Evolutionary conservation across 2,888 invertebrate genomes (phyloP).

Genomic region (Rhagonycha fulva): DNA sequence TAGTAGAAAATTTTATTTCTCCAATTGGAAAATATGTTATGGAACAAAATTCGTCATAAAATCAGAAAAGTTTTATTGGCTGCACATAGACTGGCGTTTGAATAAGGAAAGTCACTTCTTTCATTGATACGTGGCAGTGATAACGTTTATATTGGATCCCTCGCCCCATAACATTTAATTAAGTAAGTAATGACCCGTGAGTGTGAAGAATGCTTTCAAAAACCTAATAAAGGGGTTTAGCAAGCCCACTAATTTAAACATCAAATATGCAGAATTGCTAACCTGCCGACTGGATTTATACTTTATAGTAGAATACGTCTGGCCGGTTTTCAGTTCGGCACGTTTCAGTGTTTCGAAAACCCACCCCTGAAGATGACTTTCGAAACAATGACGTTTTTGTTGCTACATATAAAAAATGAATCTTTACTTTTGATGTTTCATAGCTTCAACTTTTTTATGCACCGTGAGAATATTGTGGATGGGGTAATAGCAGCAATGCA

Average conservation of each 20-base stretch:
- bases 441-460: neutral
- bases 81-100: neutral
- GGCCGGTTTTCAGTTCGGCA: neutral
- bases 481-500: constrained; percentile 24
- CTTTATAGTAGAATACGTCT: too few relatives aligned
- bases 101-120: neutral
- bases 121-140: neutral
- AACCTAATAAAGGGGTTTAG: too few relatives aligned
- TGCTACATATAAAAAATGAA: neutral
- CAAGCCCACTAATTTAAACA: neutral
- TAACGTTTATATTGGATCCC: too few relatives aligned
- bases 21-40: neutral
- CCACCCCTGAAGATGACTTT: neutral
- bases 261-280: neutral
- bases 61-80: neutral
- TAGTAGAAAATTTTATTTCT: too few relatives aligned
- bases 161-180: too few relatives aligned
- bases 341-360: neutral
- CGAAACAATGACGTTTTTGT: neutral
- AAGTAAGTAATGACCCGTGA: too few relatives aligned
- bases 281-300: neutral
- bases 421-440: neutral
- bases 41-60: neutral
- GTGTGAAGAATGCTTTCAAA: too few relatives aligned
- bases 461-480: neutral